These are phyloP conservation scores for Cebidichthys violaceus DNA, from an alignment of 2,113 vertebrate genomes.

Conservation along the genomic window DNA sequence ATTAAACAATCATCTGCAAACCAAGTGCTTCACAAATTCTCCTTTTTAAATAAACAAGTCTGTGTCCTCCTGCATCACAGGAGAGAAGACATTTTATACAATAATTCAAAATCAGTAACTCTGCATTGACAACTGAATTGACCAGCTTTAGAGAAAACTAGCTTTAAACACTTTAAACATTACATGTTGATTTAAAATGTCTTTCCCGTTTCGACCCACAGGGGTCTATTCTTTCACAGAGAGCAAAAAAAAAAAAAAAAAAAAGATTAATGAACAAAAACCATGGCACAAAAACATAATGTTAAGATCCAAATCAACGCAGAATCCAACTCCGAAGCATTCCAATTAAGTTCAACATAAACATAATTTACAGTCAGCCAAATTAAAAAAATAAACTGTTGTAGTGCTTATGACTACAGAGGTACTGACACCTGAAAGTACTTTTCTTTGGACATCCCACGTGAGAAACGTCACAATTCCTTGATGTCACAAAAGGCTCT, in stretches of 20 bases:
- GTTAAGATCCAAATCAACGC: slow-evolving; percentile 40
- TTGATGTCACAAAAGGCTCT: slow-evolving; percentile 41
- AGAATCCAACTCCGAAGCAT: slow-evolving; percentile 39
- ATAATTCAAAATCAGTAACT: slow-evolving; percentile 39
- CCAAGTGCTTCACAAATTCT: slow-evolving; percentile 45
- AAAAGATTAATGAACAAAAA: slow-evolving; percentile 14
- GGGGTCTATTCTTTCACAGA: slow-evolving; percentile 45
- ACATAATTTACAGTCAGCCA: slow-evolving; percentile 52
- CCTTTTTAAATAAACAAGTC: slow-evolving; percentile 38
- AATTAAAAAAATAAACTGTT: slow-evolving; percentile 46
- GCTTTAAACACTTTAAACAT: slow-evolving; percentile 35
- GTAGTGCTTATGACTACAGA: slow-evolving; percentile 52
- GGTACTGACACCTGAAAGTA: slow-evolving; percentile 57
- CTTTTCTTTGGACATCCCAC: slow-evolving; percentile 58
- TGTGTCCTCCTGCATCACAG: slow-evolving; percentile 23
- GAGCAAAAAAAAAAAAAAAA: slow-evolving; percentile 19
- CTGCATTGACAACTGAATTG: slow-evolving; percentile 35
- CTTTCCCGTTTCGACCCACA: slow-evolving; percentile 30
- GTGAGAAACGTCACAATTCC: slow-evolving; percentile 18
- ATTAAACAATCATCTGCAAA: slow-evolving; percentile 25
- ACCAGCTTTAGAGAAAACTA: slow-evolving; percentile 28
- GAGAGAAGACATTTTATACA: slow-evolving; percentile 38
- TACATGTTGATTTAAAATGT: slow-evolving; percentile 48
- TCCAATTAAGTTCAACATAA: slow-evolving; percentile 29
- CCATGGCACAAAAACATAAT: slow-evolving; percentile 62